These are phyloP conservation scores for Chironex yamaguchii DNA, from an alignment of 30 jellyfish, hydroid and myxozoan genomes.

Conservation along the genomic window DNA sequence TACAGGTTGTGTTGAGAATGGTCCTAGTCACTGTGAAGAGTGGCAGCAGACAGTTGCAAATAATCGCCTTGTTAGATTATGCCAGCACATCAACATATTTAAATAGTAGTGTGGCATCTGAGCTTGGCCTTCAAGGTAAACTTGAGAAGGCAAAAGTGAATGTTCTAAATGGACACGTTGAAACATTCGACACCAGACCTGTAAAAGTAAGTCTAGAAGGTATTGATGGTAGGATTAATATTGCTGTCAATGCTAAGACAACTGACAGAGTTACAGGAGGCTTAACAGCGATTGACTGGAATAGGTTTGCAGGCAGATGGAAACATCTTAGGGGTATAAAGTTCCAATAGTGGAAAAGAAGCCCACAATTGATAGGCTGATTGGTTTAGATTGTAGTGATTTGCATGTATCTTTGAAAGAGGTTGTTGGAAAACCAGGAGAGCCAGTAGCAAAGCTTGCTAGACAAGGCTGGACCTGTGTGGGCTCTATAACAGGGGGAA, in stretches of 20 bases:
- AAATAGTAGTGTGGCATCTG: conserved; percentile 13
- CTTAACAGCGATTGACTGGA: too few species aligned
- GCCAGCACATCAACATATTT: conserved; percentile 32
- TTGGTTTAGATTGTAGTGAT: conserved; percentile 16
- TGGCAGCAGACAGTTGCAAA: background rate
- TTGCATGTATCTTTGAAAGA: background rate
- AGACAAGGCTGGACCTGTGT: conserved; percentile 55
- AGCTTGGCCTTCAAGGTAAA: too few species aligned
- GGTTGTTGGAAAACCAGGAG: conserved; percentile 51
- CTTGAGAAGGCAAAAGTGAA: too few species aligned
- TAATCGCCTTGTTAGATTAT: conserved; percentile 34
- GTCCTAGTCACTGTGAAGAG: conserved; percentile 15
- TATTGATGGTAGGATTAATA: too few species aligned
- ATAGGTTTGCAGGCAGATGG: conserved; percentile 25
- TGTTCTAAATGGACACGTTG: too few species aligned
- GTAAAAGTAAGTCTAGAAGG: conserved; percentile 15
- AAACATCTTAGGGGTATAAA: background rate
- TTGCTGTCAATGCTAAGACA: background rate
- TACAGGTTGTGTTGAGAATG: conserved; percentile 40
- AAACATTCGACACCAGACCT: too few species aligned
- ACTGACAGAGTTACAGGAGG: conserved; percentile 55
- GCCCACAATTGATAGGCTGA: background rate
- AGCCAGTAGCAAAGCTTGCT: conserved; percentile 39
- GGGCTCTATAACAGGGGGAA: conserved; percentile 6
- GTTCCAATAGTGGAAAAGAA: background rate